These are phyloP conservation scores for Dendrocincla tyrannina DNA, from an alignment of 2,797 vertebrate species.

Conservation along the genomic window DNA sequence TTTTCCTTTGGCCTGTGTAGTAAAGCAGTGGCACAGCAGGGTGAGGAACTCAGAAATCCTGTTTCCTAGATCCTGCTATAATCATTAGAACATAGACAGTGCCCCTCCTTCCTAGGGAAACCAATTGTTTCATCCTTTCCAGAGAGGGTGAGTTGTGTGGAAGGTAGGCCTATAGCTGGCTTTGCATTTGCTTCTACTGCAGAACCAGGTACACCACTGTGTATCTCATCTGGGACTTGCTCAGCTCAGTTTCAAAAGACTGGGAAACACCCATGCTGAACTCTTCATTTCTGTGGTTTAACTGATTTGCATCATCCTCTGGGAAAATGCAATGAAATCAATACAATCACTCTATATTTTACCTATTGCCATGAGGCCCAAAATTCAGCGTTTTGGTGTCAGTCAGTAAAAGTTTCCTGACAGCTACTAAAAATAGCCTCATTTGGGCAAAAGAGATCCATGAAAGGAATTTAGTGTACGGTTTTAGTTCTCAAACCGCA, in stretches of 20 bases:
- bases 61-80: neutral
- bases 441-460: neutral
- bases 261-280: neutral
- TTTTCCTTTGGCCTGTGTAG: neutral
- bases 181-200: neutral
- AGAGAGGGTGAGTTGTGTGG: neutral
- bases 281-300: neutral
- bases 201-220: neutral
- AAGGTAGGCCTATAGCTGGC: neutral
- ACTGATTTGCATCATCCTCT: neutral
- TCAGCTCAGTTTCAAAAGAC: neutral
- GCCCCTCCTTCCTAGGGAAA: neutral
- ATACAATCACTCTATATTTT: neutral
- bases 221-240: neutral
- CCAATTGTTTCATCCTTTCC: neutral
- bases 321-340: neutral
- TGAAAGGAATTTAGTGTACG: neutral
- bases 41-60: slow-evolving; percentile 16
- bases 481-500: neutral
- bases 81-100: neutral
- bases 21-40: neutral
- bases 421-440: neutral
- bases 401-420: neutral
- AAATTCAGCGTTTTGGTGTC: neutral
- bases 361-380: neutral